phyloP scores from a whole-genome alignment of 2,797 vertebrate species.

The Characodon lateralis region DNA sequence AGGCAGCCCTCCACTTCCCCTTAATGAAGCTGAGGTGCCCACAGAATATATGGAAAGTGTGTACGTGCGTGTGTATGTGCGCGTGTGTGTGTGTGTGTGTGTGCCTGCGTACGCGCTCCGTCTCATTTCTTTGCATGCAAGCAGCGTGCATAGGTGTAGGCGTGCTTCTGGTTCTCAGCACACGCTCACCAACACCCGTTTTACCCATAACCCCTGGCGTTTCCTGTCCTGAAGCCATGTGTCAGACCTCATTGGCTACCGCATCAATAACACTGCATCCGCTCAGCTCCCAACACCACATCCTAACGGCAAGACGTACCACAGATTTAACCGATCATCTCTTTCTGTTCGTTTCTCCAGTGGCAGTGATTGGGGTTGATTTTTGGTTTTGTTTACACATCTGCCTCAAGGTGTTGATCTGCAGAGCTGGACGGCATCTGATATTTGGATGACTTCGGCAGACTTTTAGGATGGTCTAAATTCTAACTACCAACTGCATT shows the following conservation, averaged over 20 bases:
- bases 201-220: conserved; percentile 77
- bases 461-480: neutral
- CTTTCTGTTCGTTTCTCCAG: conserved; percentile 30
- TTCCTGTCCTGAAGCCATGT: conserved; percentile 77
- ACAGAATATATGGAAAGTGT: conserved; percentile 62
- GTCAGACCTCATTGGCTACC: conserved; percentile 74
- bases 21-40: conserved; percentile 78
- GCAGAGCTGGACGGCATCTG: neutral
- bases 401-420: conserved; percentile 35
- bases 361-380: conserved; percentile 36
- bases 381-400: conserved; percentile 56
- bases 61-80: conserved; percentile 24
- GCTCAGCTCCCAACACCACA: conserved; percentile 48
- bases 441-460: neutral
- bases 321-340: conserved; percentile 45
- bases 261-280: conserved; percentile 67
- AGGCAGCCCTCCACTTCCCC: conserved; percentile 73
- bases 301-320: conserved; percentile 41
- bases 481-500: neutral
- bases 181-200: conserved; percentile 69
- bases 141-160: conserved; percentile 51
- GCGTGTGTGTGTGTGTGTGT: conserved; percentile 25
- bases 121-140: conserved; percentile 50
- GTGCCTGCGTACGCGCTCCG: conserved; percentile 27
- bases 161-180: conserved; percentile 57